These are phyloP conservation scores for Sceloporus tristichus DNA, from an alignment of 2,113 vertebrate genomes.

Conservation along the genomic window DNA sequence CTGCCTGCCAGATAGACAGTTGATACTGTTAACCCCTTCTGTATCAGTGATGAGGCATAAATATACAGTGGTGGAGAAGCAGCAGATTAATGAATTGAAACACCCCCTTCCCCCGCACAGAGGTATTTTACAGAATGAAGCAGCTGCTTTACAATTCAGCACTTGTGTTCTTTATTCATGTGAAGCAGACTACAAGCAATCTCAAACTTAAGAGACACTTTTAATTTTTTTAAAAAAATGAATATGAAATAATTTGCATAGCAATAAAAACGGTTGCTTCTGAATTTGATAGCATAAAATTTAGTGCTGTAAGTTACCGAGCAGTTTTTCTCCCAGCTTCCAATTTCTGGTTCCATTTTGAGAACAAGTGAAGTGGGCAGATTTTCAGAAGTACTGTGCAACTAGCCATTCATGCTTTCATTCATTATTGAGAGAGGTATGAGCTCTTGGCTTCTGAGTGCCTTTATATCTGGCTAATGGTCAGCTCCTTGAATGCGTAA, in stretches of 20 bases:
- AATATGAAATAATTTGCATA: not conserved
- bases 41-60: not conserved
- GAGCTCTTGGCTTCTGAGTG: slow-evolving; percentile 1
- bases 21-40: not conserved
- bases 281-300: slow-evolving; percentile 20
- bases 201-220: not conserved
- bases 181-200: not conserved
- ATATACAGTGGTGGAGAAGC: not conserved
- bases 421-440: slow-evolving; percentile 4
- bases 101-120: not conserved
- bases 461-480: slow-evolving; percentile 4
- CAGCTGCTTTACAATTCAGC: not conserved
- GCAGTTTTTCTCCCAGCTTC: not conserved
- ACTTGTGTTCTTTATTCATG: not conserved
- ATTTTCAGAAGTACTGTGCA: slow-evolving; percentile 11
- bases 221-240: not conserved
- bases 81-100: not conserved
- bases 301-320: slow-evolving; percentile 23
- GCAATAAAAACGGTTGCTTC: not conserved
- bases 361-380: not conserved
- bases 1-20: not conserved
- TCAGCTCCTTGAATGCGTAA: not conserved
- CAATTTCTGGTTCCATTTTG: not conserved
- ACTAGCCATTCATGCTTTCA: slow-evolving; percentile 1
- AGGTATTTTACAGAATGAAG: not conserved